phyloP scores from a whole-genome alignment of 35 echinoderm and acorn worm genomes.

The Nesometra sesokonis region DNA sequence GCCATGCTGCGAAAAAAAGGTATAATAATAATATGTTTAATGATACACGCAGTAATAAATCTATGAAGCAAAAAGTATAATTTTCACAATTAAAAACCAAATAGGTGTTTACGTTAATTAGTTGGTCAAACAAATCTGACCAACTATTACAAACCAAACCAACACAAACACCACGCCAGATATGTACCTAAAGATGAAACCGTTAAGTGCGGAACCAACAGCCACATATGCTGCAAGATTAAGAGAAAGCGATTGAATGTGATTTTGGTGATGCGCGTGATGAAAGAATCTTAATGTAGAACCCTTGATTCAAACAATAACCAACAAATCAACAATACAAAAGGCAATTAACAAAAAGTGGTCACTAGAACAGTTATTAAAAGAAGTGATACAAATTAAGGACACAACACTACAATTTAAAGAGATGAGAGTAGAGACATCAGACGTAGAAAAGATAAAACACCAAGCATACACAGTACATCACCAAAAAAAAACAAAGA shows the following conservation, averaged over 20 bases:
- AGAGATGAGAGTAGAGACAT: slow-evolving; percentile 4
- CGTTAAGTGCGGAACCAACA: slow-evolving; percentile 17
- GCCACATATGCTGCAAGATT: slow-evolving; percentile 35
- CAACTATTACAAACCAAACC: too few species aligned
- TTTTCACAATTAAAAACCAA: too few species aligned
- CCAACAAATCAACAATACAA: slow-evolving; percentile 1
- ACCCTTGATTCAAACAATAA: slow-evolving; percentile 29
- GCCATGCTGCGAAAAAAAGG: too few species aligned
- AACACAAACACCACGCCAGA: slow-evolving; percentile 37
- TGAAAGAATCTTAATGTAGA: slow-evolving; percentile 51
- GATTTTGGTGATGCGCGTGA: slow-evolving; percentile 25
- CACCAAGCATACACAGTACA: not conserved
- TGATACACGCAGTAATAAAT: too few species aligned
- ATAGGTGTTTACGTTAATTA: too few species aligned
- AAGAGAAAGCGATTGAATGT: slow-evolving; percentile 43
- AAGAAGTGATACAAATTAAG: slow-evolving; percentile 28
- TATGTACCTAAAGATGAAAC: slow-evolving; percentile 37
- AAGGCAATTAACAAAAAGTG: slow-evolving; percentile 32
- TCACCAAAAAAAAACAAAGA: not conserved
- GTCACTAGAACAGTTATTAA: slow-evolving; percentile 28
- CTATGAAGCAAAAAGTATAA: too few species aligned
- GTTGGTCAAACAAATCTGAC: too few species aligned
- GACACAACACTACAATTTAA: slow-evolving; percentile 14
- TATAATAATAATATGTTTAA: too few species aligned
- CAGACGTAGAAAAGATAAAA: not conserved